Evolutionary conservation across 1,140 invertebrate genomes (phyloP).

Genomic region (Trichogramma pretiosum): DNA sequence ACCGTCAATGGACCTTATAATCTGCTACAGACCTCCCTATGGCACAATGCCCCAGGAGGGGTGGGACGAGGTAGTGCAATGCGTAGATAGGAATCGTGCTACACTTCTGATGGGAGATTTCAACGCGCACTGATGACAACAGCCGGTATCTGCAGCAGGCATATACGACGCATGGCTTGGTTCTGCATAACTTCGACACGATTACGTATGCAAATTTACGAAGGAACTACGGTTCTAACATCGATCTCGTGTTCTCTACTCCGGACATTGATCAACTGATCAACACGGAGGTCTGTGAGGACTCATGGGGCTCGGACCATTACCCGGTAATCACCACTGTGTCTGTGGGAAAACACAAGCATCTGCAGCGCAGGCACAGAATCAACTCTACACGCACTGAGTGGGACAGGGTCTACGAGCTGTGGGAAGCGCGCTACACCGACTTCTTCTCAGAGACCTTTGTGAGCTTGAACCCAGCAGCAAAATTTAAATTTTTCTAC

Average conservation of each 20-base stretch:
- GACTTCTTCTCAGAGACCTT: background rate
- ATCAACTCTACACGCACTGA: background rate
- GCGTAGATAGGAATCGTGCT: background rate
- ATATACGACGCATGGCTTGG: background rate
- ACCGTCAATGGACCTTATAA: background rate
- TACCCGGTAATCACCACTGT: background rate
- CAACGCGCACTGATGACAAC: background rate
- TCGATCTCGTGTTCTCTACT: background rate
- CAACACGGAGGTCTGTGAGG: background rate
- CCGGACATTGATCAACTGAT: background rate
- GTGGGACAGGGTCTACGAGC: background rate
- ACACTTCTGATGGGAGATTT: slow-evolving; percentile 1
- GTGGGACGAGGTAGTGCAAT: background rate
- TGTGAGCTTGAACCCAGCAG: background rate
- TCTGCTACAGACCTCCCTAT: background rate
- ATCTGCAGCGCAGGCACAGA: background rate
- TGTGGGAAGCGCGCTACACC: background rate
- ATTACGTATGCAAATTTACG: background rate
- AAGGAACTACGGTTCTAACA: background rate
- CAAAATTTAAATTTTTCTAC: background rate
- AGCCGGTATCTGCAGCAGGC: background rate
- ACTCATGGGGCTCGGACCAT: background rate
- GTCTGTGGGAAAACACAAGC: background rate
- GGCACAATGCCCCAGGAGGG: background rate
- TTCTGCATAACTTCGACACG: background rate